Evolutionary conservation across 2,113 vertebrate species (phyloP).

Genomic region (Elephantulus edwardii): DNA sequence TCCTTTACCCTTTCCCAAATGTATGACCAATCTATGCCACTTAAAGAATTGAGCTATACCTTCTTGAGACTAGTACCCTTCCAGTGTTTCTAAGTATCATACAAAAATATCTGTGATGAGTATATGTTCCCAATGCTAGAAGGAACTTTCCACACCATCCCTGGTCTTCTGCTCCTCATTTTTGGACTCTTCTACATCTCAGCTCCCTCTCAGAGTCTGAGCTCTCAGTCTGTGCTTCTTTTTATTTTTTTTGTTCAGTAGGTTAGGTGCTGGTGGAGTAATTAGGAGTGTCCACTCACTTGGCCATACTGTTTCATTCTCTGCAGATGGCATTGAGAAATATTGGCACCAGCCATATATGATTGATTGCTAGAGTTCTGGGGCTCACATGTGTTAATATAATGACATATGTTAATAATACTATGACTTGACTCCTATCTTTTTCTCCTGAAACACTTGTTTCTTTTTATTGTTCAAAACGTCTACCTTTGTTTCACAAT

Average conservation of each 20-base stretch:
- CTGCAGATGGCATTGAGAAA: constrained; percentile 7
- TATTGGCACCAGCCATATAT: background rate
- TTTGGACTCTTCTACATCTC: background rate
- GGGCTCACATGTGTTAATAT: too few species aligned
- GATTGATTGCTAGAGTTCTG: background rate
- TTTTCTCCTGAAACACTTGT: background rate
- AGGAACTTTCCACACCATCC: background rate
- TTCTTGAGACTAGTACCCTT: background rate
- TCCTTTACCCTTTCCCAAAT: background rate
- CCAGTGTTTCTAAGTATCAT: background rate
- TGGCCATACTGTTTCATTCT: background rate
- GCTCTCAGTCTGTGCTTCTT: background rate
- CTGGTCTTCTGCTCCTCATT: background rate
- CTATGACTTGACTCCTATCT: background rate
- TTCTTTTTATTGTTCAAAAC: background rate
- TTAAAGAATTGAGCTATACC: background rate
- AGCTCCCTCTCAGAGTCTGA: background rate
- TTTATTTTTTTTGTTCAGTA: background rate
- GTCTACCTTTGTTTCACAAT: background rate
- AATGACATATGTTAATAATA: constrained; percentile 8
- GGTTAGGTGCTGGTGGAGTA: too few species aligned
- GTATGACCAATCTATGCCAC: too few species aligned
- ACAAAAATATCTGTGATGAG: background rate
- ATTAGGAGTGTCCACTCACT: background rate
- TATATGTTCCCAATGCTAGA: background rate